These are phyloP conservation scores for Bicyclus anynana DNA, from an alignment of 1,140 invertebrate species.

Conservation along the genomic window DNA sequence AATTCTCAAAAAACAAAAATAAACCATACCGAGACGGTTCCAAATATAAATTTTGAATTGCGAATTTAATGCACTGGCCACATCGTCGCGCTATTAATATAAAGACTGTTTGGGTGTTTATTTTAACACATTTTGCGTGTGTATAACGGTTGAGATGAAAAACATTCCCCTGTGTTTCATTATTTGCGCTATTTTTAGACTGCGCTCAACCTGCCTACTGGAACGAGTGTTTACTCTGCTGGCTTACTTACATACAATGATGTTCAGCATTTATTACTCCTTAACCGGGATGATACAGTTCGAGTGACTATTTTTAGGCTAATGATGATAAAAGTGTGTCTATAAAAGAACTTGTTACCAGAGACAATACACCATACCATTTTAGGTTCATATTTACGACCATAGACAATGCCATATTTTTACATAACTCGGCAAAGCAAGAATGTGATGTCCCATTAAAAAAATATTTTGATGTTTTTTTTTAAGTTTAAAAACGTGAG, in stretches of 20 bases:
- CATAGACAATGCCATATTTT: background rate
- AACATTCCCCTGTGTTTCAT: conserved; percentile 75
- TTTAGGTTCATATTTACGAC: background rate
- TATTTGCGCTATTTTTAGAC: conserved; percentile 74
- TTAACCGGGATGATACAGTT: conserved; percentile 27
- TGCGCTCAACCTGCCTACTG: conserved; percentile 65
- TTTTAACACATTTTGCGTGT: conserved; percentile 76
- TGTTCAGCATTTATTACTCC: conserved; percentile 60
- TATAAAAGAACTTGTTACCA: background rate
- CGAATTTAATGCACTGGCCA: conserved; percentile 69
- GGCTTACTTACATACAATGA: conserved; percentile 65
- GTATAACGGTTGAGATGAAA: conserved; percentile 72
- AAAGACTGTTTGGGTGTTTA: conserved; percentile 71
- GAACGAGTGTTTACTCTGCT: conserved; percentile 66
- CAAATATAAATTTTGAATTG: conserved; percentile 62
- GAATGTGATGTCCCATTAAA: background rate
- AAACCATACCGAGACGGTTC: conserved; percentile 57
- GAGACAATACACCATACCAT: background rate
- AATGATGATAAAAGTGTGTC: background rate
- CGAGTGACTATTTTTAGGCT: background rate
- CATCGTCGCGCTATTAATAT: conserved; percentile 66
- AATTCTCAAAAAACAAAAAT: conserved; percentile 46
- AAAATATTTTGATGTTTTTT: background rate
- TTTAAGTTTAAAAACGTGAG: conserved; percentile 4
- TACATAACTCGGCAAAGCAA: background rate